Evolutionary conservation across 2,797 vertebrate species (phyloP), one percentile per base, ranked within the genome.

Genomic region (Melanotaenia maccullochi): DNA sequence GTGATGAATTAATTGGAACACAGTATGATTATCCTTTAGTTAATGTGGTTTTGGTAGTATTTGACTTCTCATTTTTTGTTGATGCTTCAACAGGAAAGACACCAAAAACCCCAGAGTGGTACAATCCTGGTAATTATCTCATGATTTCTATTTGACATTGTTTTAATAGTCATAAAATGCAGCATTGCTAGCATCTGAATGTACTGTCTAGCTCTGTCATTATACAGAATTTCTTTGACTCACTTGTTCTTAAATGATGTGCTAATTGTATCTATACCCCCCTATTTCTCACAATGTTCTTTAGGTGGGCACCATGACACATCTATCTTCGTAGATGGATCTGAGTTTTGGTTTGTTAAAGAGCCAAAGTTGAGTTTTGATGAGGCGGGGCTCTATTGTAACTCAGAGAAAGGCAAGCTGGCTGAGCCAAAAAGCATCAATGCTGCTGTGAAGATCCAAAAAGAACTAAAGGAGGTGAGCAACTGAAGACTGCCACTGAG

Each of bases 281-380:
- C 16, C 12, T 0, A 9, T 40, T 20, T 22, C 25, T 57, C 25
- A 2, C 9, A 8, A 55, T 62, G 8, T 59, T 52, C 82, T 87
- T 47, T 79, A 95, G 95, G 38, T 25, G 92, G 92, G 1, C 90
- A 96, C 90, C 95, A 97, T 69, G 85, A 95, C 38, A 83, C 93
- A 1, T 94, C 96, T 0, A 55, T 96, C 78, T 93, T 97, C 74
- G 65, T 97, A 64, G 97, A 97, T 71, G 93, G 92, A 60, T 88
- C 94, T 25, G 97, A 99, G 94, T 97, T 96, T 75, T 99, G 97
- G 98, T 97, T 99, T 85, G 93, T 99, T 55, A 72, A 79, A 0
- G 86, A 96, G 38, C 93, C 93, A 13, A 86, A 59, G 54, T 90
- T 99, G 36, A 92, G 78, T 63, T 96, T 92, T 66, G 94, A 96